Evolutionary conservation across 2,888 invertebrate genomes (phyloP).

Genomic region (Belgica antarctica): DNA sequence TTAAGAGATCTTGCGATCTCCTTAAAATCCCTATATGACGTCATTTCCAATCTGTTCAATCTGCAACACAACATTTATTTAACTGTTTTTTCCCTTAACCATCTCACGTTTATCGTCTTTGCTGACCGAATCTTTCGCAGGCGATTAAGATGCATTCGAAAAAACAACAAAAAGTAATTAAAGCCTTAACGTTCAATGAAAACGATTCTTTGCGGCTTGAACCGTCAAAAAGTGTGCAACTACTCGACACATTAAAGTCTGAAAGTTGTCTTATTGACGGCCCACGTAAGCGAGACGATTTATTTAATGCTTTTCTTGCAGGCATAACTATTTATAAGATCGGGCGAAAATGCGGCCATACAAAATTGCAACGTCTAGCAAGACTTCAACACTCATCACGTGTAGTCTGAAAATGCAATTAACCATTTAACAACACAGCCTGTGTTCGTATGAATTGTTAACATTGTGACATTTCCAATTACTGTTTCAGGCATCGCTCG

Average conservation of each 20-base stretch:
- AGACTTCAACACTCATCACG: background rate
- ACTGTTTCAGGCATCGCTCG: background rate
- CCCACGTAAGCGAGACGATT: conserved; percentile 1
- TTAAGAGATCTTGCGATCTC: no score
- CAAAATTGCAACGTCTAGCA: background rate
- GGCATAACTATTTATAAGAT: background rate
- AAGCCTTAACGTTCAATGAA: background rate
- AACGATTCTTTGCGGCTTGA: background rate
- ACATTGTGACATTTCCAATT: conserved; percentile 25
- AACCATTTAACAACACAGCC: background rate
- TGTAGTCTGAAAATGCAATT: conserved; percentile 9
- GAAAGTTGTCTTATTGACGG: no score
- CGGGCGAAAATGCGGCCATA: background rate
- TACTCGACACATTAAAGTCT: no score
- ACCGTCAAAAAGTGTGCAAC: background rate
- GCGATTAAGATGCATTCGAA: conserved; percentile 1
- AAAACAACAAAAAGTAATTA: background rate
- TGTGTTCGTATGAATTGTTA: background rate
- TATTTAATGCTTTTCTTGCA: background rate
- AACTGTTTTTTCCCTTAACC: background rate
- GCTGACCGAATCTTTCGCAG: background rate
- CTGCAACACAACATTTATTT: background rate
- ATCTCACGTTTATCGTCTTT: background rate
- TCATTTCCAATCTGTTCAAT: no score
- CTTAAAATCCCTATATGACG: no score